Base-by-base conservation (phyloP, 1,140 invertebrate species). In the Drosophila asahinai region DNA sequence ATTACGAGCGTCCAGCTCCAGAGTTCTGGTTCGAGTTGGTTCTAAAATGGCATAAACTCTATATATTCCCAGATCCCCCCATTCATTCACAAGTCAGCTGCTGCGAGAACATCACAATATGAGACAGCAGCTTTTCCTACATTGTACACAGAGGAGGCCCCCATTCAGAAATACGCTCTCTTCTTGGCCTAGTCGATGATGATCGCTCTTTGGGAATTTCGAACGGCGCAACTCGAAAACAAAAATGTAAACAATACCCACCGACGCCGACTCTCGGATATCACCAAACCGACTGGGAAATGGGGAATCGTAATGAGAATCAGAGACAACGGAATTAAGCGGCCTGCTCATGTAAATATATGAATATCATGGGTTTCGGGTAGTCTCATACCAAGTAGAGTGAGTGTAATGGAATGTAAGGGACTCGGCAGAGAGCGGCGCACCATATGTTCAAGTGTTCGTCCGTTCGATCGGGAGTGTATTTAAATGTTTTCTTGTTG, bases 291-390 rank as follows among this genome's bases (percentile, higher is more conserved):
- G 57, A 54, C 60, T 60, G 45, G 63, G 51, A 66, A 49, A 36
- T 57, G 54, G 54, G 52, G 36, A 55, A 71, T 43, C 60, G 58
- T 75, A 86, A 86, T 82, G 59, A 66, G 48, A 75, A 55, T 60
- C 61, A 42, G 61, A 74, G 52, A 81, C 70, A 67, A 60, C 51
- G 36, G 75, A 77, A 78, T 62, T 62, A 49, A 78, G 61, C 55
- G 57, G 57, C 30, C 67, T 38, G 54, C 22, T 43, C 43, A 74
- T 74, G 68, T 60, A 82, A 86, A 81, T 86, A 79, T 76, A 76
- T 25, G 22, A 25, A 4, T 72, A 63, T 66, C 64, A 86, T 54
- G 51, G 70, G 63, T 63, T 40, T 73, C 63, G 40, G 70, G n/a
- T 42, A 30, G 25, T 33, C 42, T 30, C 72, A 19, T 40, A 47